Evolutionary conservation across 2,113 vertebrate genomes (phyloP).

Genomic region (Malurus cyaneus): DNA sequence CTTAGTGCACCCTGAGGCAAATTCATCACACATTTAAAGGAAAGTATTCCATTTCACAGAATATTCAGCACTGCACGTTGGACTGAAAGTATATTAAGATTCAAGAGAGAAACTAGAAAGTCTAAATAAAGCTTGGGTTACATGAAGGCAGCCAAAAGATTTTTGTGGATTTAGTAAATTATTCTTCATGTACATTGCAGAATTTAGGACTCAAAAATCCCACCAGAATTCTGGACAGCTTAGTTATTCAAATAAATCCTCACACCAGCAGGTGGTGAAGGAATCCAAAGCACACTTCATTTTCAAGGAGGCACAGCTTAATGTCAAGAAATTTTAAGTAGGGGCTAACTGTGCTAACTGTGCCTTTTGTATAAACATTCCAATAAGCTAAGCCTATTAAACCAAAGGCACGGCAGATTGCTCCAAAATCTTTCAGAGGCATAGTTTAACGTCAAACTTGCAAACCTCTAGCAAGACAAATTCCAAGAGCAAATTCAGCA

Average conservation of each 20-base stretch:
- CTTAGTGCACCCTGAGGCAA: not conserved
- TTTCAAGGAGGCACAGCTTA: constrained; percentile 8
- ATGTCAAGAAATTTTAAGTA: constrained; percentile 18
- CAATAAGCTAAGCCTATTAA: not conserved
- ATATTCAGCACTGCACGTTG: not conserved
- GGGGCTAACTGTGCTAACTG: not conserved
- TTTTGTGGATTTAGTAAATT: constrained; percentile 18
- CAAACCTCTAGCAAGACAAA: not conserved
- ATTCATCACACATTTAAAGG: not conserved
- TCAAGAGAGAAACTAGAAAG: not conserved
- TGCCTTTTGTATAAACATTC: not conserved
- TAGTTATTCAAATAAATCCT: constrained; percentile 50
- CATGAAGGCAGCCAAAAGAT: not conserved
- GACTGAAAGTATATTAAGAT: not conserved
- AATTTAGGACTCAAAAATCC: constrained; percentile 20
- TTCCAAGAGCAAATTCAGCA: not conserved
- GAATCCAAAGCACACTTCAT: not conserved
- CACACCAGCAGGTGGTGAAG: constrained; percentile 14
- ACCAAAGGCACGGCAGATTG: not conserved
- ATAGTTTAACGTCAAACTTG: not conserved
- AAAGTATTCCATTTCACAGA: not conserved
- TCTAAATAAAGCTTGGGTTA: not conserved
- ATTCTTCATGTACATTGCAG: not conserved
- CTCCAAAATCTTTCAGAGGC: not conserved
- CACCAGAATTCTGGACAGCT: constrained; percentile 22